Evolutionary conservation across 2,113 vertebrate genomes (phyloP), one percentile per base, ranked within the genome.

Genomic region (Ginglymostoma cirratum): DNA sequence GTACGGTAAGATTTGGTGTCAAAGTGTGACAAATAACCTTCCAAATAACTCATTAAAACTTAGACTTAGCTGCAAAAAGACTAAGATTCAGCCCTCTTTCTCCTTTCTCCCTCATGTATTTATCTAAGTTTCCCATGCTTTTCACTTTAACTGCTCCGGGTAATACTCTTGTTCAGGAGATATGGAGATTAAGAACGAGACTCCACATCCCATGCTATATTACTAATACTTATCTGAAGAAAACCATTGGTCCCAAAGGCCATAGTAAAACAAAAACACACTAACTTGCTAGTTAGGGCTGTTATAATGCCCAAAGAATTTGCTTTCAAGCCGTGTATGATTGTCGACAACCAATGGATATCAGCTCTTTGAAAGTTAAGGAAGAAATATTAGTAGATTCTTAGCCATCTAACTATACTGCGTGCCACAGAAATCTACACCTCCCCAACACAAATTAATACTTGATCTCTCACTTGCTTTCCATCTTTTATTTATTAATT

Each of bases 401-500:
- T 66, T 72, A 70, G 42, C 24, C 93, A 72, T 70, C 48, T 95
- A 95, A 95, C 70, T 70, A 42, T 95, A 95, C 42, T 95, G 66
- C 6, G 70, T 94, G 38, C 24, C n/a, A 45, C 15, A 45, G 92
- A 70, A 94, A 34, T 65, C 34, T 7, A 55, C 89, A 19, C 55
- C 7, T 38, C 42, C 17, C 34, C 19, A 30, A 69, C 27, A 6
- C 61, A 66, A 93, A 93, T n/a, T 66, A 93, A 19, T 15, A 65
- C n/a, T 93, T 66, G 6, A 93, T 66, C 89, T 93, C 66, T 93
- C 89, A 93, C 89, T 34, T 65, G 65, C 30, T n/a, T 38, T 93
- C 89, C 89, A 93, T 38, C 61, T 65, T 66, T 66, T 93, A 66
- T 93, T 93, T 67, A 66, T 66, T 93, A 93, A 93, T 93, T 61